Evolutionary conservation across 2,888 invertebrate genomes (phyloP).

Genomic region (Sarcophaga carnaria): DNA sequence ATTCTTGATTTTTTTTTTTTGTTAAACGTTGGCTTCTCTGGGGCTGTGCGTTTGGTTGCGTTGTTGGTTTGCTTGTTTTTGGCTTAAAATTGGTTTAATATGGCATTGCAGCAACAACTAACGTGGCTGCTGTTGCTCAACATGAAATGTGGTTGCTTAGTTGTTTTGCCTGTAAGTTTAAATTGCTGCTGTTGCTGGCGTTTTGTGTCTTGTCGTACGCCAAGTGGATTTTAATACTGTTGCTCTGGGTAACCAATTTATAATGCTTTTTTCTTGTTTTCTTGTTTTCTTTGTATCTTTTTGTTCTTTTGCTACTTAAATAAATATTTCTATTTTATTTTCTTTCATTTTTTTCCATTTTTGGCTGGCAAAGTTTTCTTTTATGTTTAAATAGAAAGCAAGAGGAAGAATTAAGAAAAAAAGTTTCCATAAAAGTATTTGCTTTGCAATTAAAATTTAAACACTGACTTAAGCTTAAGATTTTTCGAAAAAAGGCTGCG

Average conservation of each 20-base stretch:
- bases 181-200: conserved; percentile 18
- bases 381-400: conserved; percentile 47
- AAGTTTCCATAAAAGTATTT: conserved; percentile 62
- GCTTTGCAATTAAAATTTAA: conserved; percentile 68
- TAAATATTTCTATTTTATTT: conserved; percentile 59
- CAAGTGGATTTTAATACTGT: conserved; percentile 69
- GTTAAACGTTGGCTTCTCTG: conserved; percentile 60
- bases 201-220: conserved; percentile 38
- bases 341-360: conserved; percentile 6
- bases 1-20: not conserved
- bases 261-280: conserved; percentile 60
- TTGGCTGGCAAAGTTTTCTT: conserved; percentile 63
- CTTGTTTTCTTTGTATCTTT: conserved; percentile 25
- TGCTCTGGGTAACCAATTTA: conserved; percentile 70
- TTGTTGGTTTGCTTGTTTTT: conserved; percentile 34
- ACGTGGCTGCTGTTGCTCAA: conserved; percentile 34
- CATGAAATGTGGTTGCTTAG: conserved; percentile 66
- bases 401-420: not conserved
- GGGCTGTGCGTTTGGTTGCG: conserved; percentile 45
- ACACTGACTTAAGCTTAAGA: conserved; percentile 62
- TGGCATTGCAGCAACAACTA: conserved; percentile 29
- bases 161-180: conserved; percentile 51
- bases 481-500: conserved; percentile 24
- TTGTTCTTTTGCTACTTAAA: conserved; percentile 44
- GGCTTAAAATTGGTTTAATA: conserved; percentile 46